Evolutionary conservation across 2,888 invertebrate species (phyloP), one percentile per base, ranked within the genome.

Genomic region (Lithophane ornitopus): DNA sequence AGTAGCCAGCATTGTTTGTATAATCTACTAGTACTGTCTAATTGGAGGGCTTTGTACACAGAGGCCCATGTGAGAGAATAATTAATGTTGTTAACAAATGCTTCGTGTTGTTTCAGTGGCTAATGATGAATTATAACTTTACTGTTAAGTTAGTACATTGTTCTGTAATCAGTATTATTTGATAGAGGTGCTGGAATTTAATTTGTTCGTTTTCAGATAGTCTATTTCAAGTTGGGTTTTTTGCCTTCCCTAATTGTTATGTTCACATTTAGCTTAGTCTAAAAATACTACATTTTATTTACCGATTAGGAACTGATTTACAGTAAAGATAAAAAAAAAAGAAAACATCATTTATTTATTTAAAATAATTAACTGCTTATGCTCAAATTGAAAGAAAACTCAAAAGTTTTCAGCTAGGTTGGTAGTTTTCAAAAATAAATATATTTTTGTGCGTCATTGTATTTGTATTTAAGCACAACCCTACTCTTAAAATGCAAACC

Each of bases 61-160:
- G 70, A 76, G 66, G 62, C 81, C 79, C 66, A 63, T 81, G 76
- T 82, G 58, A 80, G 74, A 69, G 81, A 81, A 87, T 88, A 81
- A 88, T 85, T 88, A 83, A 87, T 87, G 78, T 81, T 78, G 79
- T 80, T 81, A 81, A 87, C 75, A 83, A 84, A 82, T 81, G 75
- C 76, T 69, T 67, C 59, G 59, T 75, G 74, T 69, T 77, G 78
- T 76, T 82, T 74, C 78, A 81, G 81, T 79, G 70, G 75, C 69
- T 79, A 76, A 80, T 79, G 62, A 81, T 82, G 78, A 81, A 82
- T 82, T 82, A 78, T 82, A 74, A 74, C 74, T 70, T 81, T 66
- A 78, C 67, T 78, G 65, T 74, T 63, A 44, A 69, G 61, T 73
- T 70, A 70, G 59, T 65, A 65, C 46, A 26, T 66, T 67, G 68